Conservation (phyloP, 2,797 vertebrate species). For the Dallia pectoralis region DNA sequence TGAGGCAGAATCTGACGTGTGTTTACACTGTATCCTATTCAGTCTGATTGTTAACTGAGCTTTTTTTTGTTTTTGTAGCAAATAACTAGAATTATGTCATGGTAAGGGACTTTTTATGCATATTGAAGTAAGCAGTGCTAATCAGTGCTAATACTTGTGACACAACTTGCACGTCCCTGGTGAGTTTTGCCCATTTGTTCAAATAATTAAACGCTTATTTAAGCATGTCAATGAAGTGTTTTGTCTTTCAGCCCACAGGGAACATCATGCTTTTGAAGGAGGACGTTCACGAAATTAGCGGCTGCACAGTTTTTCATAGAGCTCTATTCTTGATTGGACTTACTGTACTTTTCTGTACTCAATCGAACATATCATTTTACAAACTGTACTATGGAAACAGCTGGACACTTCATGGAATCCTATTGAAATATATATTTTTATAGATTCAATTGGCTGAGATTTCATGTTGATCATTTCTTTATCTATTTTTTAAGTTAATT, state of each 20-base stretch:
- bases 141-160: too few species aligned
- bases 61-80: too few species aligned
- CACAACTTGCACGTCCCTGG: not conserved
- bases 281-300: slow-evolving; percentile 81
- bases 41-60: too few species aligned
- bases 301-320: slow-evolving; percentile 48
- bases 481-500: slow-evolving; percentile 32
- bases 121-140: too few species aligned
- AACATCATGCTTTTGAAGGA: slow-evolving; percentile 93
- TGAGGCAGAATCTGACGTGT: too few species aligned
- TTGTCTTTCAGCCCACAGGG: slow-evolving; percentile 84
- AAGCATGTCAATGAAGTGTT: slow-evolving; percentile 17
- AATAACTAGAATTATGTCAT: too few species aligned
- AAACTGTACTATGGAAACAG: slow-evolving; percentile 15
- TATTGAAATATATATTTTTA: slow-evolving; percentile 58
- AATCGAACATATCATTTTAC: slow-evolving; percentile 46
- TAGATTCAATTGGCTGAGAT: slow-evolving; percentile 61
- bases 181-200: not conserved
- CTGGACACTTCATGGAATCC: slow-evolving; percentile 34
- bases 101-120: too few species aligned
- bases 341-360: slow-evolving; percentile 39
- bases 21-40: too few species aligned
- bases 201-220: not conserved
- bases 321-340: slow-evolving; percentile 51
- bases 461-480: slow-evolving; percentile 38